Evolutionary conservation across 2,888 invertebrate species (phyloP).

Genomic region (Lepidocyrtinus sp.): DNA sequence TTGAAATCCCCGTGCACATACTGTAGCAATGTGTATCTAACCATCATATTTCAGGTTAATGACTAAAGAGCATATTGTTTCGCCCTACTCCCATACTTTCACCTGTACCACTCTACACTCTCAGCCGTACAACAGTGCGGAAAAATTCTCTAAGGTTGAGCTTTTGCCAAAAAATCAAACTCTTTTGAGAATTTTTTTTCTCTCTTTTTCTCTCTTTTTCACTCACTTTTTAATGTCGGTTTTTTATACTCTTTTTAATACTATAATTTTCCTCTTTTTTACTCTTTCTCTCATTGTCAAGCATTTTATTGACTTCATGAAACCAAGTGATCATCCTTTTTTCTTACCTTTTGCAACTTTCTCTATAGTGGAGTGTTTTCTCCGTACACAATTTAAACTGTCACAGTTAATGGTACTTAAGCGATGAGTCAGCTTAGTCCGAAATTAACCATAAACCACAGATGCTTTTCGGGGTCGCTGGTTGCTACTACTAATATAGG

Average conservation of each 20-base stretch:
- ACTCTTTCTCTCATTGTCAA: conserved; percentile 63
- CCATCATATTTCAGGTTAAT: conserved; percentile 25
- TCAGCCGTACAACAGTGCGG: conserved; percentile 23
- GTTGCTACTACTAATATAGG: conserved; percentile 10
- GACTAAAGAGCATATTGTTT: conserved; percentile 29
- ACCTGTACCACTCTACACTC: not conserved
- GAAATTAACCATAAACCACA: conserved; percentile 30
- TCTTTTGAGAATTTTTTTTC: conserved; percentile 61
- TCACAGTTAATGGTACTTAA: not conserved
- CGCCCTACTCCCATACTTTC: conserved; percentile 6
- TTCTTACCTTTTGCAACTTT: conserved; percentile 34
- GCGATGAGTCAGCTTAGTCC: conserved; percentile 36
- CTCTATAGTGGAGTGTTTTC: not conserved
- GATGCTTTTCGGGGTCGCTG: conserved; percentile 35
- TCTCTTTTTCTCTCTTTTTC: conserved; percentile 66
- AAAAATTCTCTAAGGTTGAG: conserved; percentile 53
- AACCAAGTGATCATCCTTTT: conserved; percentile 68
- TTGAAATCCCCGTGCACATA: no score
- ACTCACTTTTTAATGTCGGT: conserved; percentile 60
- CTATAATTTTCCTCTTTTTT: conserved; percentile 58
- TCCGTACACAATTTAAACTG: not conserved
- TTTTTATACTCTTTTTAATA: conserved; percentile 67
- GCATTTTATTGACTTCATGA: conserved; percentile 64
- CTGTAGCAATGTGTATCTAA: no score
- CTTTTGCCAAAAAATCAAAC: conserved; percentile 61